Conservation (phyloP, 2,888 invertebrate genomes). For the Nephrotoma appendiculata region DNA sequence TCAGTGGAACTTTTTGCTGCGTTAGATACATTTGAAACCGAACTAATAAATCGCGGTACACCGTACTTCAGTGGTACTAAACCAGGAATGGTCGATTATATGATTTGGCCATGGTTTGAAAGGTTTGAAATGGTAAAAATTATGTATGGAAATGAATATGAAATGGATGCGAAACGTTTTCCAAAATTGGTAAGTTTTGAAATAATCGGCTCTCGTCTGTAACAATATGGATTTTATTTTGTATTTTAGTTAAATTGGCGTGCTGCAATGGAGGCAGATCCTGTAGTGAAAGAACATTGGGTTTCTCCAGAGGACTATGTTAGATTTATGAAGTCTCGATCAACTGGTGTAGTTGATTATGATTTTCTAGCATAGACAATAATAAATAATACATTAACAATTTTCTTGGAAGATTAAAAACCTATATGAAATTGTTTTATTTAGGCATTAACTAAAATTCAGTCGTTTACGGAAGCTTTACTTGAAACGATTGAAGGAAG, state of each 20-base stretch:
- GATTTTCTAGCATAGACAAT: constrained; percentile 38
- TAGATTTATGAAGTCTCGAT: constrained; percentile 49
- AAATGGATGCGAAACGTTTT: constrained; percentile 49
- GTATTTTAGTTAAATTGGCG: constrained; percentile 48
- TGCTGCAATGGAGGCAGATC: constrained; percentile 50
- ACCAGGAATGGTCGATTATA: constrained; percentile 67
- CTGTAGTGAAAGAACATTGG: constrained; percentile 50
- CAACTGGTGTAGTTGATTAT: constrained; percentile 47
- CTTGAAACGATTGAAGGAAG: no score
- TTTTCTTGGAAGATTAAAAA: no score
- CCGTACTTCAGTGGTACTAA: constrained; percentile 51
- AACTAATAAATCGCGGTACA: constrained; percentile 44
- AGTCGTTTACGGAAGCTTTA: no score
- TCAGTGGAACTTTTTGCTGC: constrained; percentile 40
- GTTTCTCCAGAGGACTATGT: constrained; percentile 55
- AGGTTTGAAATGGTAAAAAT: constrained; percentile 37
- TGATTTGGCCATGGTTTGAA: constrained; percentile 80
- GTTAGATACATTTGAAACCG: constrained; percentile 48
- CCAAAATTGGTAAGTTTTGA: constrained; percentile 40
- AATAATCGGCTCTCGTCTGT: no score
- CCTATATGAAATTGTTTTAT: no score
- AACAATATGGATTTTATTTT: background rate
- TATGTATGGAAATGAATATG: constrained; percentile 44
- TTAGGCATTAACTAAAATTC: no score
- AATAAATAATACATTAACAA: no score